Base-by-base conservation (phyloP, 2,113 vertebrate species). In the Eudyptes chrysolophus region DNA sequence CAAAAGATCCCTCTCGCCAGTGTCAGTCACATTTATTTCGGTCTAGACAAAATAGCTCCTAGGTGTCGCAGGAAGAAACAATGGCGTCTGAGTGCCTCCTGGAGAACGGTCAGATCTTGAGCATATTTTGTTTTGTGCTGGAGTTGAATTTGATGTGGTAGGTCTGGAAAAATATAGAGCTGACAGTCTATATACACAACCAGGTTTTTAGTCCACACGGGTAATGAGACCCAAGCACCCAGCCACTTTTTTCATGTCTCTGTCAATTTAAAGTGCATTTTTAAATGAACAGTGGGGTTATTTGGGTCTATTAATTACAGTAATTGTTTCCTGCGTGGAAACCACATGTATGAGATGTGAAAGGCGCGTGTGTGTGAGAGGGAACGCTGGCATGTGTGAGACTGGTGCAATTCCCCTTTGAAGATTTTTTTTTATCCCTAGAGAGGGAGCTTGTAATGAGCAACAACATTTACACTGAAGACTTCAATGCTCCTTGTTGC, bases 291-390 rank as follows among this genome's bases (percentile, higher is more conserved):
- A 94, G 92, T 88, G 88, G 68, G 93, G 90, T 95, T 97, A 94
- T 96, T 93, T 92, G 93, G 90, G 93, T 93, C 94, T 89, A 90
- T 98, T 97, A 96, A 97, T 98, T 97, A 97, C 86, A 82, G 87
- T 97, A 97, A 97, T 97, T 95, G 94, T 96, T 98, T 98, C 97
- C 97, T 97, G 92, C 44, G 65, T 94, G 93, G 95, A 96, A 97
- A 94, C 89, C 97, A 96, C 94, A 97, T 96, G 87, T 82, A 87
- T 69, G 76, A 95, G 95, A 89, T 84, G 70, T 96, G 94, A 97
- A 97, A 96, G 95, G 89, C 61, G 0, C 1, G 57, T 93, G 89
- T 92, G 89, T 93, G 91, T 25, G 78, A 62, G 70, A 51, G 42
- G 82, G 80, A 87, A 27, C 0, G 8, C 70, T 84, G 80, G 88